Evolutionary conservation across 2,888 invertebrate species (phyloP).

Genomic region (Cantharis nigra): DNA sequence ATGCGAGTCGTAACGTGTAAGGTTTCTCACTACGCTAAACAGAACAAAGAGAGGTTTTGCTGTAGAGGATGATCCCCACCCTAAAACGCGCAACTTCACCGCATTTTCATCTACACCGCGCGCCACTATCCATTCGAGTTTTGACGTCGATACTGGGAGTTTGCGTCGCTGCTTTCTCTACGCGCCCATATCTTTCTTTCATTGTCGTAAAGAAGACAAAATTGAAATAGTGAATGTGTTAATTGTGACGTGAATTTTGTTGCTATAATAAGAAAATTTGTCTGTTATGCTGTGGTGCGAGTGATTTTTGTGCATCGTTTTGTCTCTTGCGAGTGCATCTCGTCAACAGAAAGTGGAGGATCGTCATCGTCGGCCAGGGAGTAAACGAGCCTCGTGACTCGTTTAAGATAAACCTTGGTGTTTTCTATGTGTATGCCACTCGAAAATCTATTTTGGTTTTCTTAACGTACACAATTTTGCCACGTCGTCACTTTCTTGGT

Average conservation of each 20-base stretch:
- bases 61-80: conserved; percentile 37
- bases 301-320: conserved; percentile 11
- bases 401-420: conserved; percentile 45
- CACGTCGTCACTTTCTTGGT: conserved; percentile 38
- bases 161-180: conserved; percentile 24
- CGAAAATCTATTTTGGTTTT: conserved; percentile 40
- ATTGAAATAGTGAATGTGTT: conserved; percentile 13
- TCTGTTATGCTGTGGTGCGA: conserved; percentile 18
- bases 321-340: conserved; percentile 19
- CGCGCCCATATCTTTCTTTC: conserved; percentile 35
- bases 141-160: conserved; percentile 28
- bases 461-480: conserved; percentile 35
- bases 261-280: neutral
- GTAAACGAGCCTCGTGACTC: conserved; percentile 33
- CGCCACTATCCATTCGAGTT: conserved; percentile 45
- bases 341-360: conserved; percentile 29
- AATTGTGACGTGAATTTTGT: conserved; percentile 3
- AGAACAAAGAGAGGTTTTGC: conserved; percentile 36
- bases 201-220: conserved; percentile 22
- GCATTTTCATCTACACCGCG: conserved; percentile 43
- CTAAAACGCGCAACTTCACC: conserved; percentile 36
- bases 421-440: conserved; percentile 37
- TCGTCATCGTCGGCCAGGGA: conserved; percentile 18
- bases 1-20: neutral
- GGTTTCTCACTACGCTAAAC: conserved; percentile 2